Evolutionary conservation across 2,888 invertebrate species (phyloP), one percentile per base, ranked within the genome.

Genomic region (Empis livida): DNA sequence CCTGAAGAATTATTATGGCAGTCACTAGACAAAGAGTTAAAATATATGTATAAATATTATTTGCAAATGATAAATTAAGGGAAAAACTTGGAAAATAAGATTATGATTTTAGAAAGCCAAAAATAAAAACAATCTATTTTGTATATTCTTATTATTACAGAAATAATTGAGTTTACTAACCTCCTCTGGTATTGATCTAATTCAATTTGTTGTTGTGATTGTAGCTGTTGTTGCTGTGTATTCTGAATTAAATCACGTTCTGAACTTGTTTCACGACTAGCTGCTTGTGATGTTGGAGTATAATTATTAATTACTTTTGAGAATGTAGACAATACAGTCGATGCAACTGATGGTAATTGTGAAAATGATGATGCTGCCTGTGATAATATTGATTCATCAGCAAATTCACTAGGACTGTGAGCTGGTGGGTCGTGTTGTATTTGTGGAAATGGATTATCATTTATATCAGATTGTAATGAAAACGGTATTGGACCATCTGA

Each of bases 311-410:
- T 63, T 42, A 67, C 64, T 42, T 67, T 67, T 3, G 69, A 68
- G 55, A 68, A 69, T 43, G 80, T 79, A 31, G 76, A 78, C 53
- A 81, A 76, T 0, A 80, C 79, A 10, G 77, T 78, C 42, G 78
- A 77, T 0, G 80, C 77, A 5, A 78, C 74, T 45, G 77, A 73
- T 0, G 78, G 78, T 27, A 78, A 57, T 32, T 78, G 78, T 0
- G 78, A 77, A 50, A 68, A 64, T 15, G 67, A 64, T 30, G 65
- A 63, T 23, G 66, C 64, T 32, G 66, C 63, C 55, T 64, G 63
- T 42, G 62, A 63, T 30, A 68, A 53, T 52, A 66, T 53, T 2
- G 65, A 63, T 47, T 64, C 65, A 45, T 56, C 57, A 10, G 17
- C n/a, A 32, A 13, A 15, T 47, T 43, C 31, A 47, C 16, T 42